Evolutionary conservation across 2,797 vertebrate genomes (phyloP).

Genomic region (Paguma larvata): DNA sequence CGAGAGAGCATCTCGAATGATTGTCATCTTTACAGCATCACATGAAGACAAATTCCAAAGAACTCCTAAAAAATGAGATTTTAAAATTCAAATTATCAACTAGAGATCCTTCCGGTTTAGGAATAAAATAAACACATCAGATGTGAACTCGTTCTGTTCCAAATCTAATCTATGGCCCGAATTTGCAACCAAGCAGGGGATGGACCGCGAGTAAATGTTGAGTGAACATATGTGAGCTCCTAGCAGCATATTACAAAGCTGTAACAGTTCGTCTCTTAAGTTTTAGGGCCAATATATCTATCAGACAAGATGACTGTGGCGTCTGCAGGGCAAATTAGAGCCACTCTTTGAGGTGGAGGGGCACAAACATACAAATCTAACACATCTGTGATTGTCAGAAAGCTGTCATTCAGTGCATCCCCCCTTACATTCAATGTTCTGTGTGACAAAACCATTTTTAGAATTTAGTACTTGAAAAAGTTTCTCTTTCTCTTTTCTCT

Average conservation of each 20-base stretch:
- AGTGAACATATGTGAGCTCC: background rate
- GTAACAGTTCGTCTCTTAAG: background rate
- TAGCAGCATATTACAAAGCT: background rate
- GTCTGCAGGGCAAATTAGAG: constrained; percentile 46
- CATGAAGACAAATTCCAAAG: constrained; percentile 99
- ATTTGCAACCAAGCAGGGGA: background rate
- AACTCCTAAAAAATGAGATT: constrained; percentile 91
- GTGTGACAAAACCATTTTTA: constrained; percentile 34
- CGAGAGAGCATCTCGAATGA: constrained; percentile 97
- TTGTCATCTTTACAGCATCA: constrained; percentile 98
- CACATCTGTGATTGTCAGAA: background rate
- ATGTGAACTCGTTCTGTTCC: background rate
- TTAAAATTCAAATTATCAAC: constrained; percentile 14
- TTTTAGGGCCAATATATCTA: background rate
- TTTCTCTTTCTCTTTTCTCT: constrained; percentile 2
- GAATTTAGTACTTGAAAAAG: constrained; percentile 21
- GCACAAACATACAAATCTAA: background rate
- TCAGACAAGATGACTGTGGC: background rate
- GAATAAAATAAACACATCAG: background rate
- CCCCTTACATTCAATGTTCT: background rate
- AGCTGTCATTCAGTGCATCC: background rate
- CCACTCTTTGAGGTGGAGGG: background rate
- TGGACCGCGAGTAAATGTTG: background rate
- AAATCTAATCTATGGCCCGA: background rate
- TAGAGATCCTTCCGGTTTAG: constrained; percentile 41